These are phyloP conservation scores for Axinella damicornis DNA, from an alignment of 37 sponge, comb jelly and placozoan genomes.

Conservation along the genomic window DNA sequence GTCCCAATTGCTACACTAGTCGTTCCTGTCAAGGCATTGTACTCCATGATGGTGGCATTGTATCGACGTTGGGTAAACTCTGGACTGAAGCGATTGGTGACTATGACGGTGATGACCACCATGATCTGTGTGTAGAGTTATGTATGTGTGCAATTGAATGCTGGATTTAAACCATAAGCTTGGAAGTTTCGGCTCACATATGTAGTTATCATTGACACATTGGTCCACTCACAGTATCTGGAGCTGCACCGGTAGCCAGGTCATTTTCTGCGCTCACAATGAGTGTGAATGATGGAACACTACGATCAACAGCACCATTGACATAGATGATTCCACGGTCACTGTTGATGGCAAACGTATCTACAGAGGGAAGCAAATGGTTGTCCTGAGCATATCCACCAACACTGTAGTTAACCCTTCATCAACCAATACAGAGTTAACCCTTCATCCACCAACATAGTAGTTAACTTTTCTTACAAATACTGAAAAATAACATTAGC, in stretches of 20 bases:
- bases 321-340: neutral
- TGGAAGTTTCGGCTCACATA: no score
- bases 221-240: slow-evolving; percentile 11
- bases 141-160: no score
- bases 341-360: neutral
- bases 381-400: no score
- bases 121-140: no score
- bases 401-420: no score
- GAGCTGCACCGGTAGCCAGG: slow-evolving; percentile 2
- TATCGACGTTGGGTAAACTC: slow-evolving; percentile 16
- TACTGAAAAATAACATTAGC: no score
- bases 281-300: neutral
- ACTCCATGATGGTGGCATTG: slow-evolving; percentile 11
- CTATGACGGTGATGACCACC: no score
- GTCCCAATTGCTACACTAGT: neutral
- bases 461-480: no score
- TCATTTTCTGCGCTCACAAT: slow-evolving; percentile 13
- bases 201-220: no score
- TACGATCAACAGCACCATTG: neutral
- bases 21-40: neutral
- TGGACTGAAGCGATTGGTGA: slow-evolving; percentile 31
- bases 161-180: no score
- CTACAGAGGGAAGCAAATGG: neutral
- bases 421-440: no score
- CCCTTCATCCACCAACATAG: no score